Conservation (phyloP, 2,888 invertebrate genomes). For the Himalopsyche kuldschensis region DNA sequence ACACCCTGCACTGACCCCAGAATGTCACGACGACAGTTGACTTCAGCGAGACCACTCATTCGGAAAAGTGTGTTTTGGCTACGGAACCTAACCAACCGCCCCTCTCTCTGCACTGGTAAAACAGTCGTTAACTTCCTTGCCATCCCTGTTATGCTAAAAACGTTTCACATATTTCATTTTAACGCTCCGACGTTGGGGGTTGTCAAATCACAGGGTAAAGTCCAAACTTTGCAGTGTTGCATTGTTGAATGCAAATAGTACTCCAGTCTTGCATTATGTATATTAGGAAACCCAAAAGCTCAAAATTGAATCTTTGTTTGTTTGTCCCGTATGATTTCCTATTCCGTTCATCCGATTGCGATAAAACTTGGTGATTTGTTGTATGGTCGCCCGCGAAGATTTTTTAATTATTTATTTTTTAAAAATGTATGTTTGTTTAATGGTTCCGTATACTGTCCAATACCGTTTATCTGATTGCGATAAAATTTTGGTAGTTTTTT, state of each 20-base stretch:
- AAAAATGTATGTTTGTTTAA: too few relatives aligned
- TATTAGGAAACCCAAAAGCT: too few relatives aligned
- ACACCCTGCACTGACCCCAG: background rate
- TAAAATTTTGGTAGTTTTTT: too few relatives aligned
- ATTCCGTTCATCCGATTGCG: too few relatives aligned
- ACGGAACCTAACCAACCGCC: background rate
- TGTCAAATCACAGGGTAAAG: background rate
- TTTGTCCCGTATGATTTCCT: too few relatives aligned
- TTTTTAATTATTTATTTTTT: too few relatives aligned
- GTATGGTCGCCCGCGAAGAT: too few relatives aligned
- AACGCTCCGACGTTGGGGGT: background rate
- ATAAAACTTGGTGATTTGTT: too few relatives aligned
- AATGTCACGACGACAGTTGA: slow-evolving; percentile 1
- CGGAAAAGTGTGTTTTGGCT: slow-evolving; percentile 1
- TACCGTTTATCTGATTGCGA: too few relatives aligned
- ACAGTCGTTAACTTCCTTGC: background rate
- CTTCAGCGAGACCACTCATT: background rate
- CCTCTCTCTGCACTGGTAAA: background rate
- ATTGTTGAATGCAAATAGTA: background rate
- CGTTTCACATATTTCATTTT: background rate
- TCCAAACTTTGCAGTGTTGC: background rate
- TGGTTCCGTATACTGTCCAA: too few relatives aligned
- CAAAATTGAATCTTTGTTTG: too few relatives aligned
- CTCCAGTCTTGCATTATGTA: too few relatives aligned
- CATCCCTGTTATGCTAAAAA: background rate